A percentile compares a stretch with the other conserved stretches of the same genome.
Conservation (phyloP, 2,797 vertebrate species). For the Darevskia mixta region DNA sequence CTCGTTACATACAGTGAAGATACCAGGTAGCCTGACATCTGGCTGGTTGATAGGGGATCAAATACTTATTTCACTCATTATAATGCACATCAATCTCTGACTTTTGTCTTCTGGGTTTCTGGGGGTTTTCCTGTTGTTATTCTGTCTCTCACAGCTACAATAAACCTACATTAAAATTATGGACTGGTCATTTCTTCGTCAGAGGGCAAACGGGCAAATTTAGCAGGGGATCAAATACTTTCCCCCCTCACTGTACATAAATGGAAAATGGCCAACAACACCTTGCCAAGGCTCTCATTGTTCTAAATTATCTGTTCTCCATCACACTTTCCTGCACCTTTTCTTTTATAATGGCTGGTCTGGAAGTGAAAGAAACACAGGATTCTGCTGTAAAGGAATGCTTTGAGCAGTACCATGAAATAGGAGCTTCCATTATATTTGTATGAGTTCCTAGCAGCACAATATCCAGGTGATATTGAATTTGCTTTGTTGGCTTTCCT, state of each 20-base stretch:
- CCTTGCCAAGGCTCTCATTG: not conserved
- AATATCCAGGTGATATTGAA: not conserved
- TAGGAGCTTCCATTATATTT: conserved; percentile 5
- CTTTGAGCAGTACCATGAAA: not conserved
- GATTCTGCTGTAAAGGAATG: not conserved
- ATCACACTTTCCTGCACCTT: not conserved
- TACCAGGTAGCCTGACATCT: too few relatives aligned
- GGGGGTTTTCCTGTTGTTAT: too few relatives aligned
- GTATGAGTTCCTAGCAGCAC: not conserved
- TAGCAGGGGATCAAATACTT: too few relatives aligned
- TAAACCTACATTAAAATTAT: too few relatives aligned
- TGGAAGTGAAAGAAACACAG: not conserved
- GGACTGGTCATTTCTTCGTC: too few relatives aligned
- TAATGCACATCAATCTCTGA: too few relatives aligned
- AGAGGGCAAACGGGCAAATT: too few relatives aligned
- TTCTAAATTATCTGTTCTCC: not conserved
- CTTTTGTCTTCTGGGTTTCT: too few relatives aligned
- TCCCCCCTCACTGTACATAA: not conserved
- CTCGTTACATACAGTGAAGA: too few relatives aligned
- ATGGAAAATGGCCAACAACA: not conserved
- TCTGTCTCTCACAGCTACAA: too few relatives aligned
- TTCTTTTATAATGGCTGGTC: not conserved
- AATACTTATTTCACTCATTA: too few relatives aligned
- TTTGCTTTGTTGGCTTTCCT: not conserved
- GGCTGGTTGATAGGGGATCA: too few relatives aligned